phyloP scores from a whole-genome alignment of 2,888 invertebrate species.

The Alloscopus bannaensis region DNA sequence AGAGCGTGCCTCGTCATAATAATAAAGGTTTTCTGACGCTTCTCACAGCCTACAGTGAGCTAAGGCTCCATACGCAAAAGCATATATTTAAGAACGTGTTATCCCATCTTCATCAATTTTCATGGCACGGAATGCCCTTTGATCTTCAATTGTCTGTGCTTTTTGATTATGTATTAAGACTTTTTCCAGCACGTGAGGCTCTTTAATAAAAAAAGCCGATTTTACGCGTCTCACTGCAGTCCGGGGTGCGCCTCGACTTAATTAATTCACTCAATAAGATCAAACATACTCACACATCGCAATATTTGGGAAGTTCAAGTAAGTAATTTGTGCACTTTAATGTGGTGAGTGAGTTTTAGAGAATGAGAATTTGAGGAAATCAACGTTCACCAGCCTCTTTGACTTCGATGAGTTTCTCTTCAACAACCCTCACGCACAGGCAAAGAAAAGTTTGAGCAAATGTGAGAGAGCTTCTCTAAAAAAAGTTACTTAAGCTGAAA shows the following conservation, averaged over 20 bases:
- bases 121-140: constrained; percentile 59
- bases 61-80: too few relatives aligned
- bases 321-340: not conserved
- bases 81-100: not conserved
- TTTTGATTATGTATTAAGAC: constrained; percentile 48
- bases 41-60: constrained; percentile 9
- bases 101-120: constrained; percentile 35
- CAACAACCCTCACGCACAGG: too few relatives aligned
- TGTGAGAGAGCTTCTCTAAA: too few relatives aligned
- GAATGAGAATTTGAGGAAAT: too few relatives aligned
- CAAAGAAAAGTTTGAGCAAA: too few relatives aligned
- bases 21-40: constrained; percentile 31
- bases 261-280: constrained; percentile 18
- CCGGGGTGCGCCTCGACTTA: constrained; percentile 10
- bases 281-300: not conserved
- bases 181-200: constrained; percentile 27
- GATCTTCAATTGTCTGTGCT: constrained; percentile 42
- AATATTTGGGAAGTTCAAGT: not conserved
- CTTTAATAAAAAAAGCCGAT: constrained; percentile 19
- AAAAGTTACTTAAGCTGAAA: too few relatives aligned
- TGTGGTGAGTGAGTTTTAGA: too few relatives aligned
- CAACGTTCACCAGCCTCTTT: too few relatives aligned
- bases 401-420: too few relatives aligned
- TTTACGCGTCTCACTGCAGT: not conserved
- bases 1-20: constrained; percentile 42